phyloP scores from a whole-genome alignment of 2,888 invertebrate species.

The Erebia aethiops region DNA sequence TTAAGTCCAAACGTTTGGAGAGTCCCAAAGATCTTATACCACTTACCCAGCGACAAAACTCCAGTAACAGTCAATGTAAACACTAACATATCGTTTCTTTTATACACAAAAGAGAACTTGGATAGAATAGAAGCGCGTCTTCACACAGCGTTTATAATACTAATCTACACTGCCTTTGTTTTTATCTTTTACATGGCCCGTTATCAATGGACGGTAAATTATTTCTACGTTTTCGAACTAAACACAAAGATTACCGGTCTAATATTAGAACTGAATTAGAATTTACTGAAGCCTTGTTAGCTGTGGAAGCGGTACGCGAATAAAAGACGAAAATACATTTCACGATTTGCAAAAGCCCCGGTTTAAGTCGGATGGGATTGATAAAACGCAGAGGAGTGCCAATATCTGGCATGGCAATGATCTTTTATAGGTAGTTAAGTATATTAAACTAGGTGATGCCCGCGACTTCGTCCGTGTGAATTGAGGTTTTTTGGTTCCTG shows the following conservation, averaged over 20 bases:
- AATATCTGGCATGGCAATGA: conserved; percentile 12
- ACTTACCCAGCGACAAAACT: conserved; percentile 65
- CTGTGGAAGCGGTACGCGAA: conserved; percentile 35
- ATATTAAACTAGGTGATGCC: too few species aligned
- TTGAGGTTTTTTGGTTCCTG: too few species aligned
- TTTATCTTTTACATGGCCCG: conserved; percentile 60
- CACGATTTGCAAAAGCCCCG: conserved; percentile 33
- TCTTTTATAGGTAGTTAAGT: too few species aligned
- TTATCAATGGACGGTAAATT: conserved; percentile 71
- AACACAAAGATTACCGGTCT: conserved; percentile 50
- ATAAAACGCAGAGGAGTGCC: conserved; percentile 15
- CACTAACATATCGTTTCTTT: conserved; percentile 54
- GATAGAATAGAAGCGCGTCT: conserved; percentile 49
- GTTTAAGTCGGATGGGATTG: conserved; percentile 17
- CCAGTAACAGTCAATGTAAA: conserved; percentile 54
- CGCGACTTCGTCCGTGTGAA: too few species aligned
- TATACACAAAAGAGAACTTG: conserved; percentile 43
- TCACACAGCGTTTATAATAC: conserved; percentile 60
- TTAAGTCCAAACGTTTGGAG: background rate
- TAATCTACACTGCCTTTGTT: conserved; percentile 60
- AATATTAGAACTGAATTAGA: conserved; percentile 41
- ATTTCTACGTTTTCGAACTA: conserved; percentile 57
- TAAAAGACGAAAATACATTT: conserved; percentile 55
- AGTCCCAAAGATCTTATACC: background rate
- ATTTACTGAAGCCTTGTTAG: conserved; percentile 43